phyloP scores from a whole-genome alignment of 2,797 vertebrate genomes.

The Enteromius unitaeniatus region DNA sequence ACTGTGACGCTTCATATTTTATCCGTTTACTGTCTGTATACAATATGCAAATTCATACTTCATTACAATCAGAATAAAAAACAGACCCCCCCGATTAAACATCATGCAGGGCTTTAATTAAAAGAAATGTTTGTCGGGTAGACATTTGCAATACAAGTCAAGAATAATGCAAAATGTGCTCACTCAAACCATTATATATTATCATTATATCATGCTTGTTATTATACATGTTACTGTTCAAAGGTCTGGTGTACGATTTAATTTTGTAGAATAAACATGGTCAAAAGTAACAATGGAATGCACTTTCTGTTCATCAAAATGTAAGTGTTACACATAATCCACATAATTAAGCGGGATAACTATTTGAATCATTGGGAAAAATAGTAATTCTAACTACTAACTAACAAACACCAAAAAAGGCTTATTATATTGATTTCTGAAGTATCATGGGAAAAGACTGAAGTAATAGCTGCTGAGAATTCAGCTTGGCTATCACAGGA shows the following conservation, averaged over 20 bases:
- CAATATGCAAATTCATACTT: conserved; percentile 73
- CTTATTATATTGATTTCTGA: neutral
- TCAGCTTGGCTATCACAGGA: neutral
- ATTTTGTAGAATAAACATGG: neutral
- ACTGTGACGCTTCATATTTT: conserved; percentile 73
- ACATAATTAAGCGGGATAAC: neutral
- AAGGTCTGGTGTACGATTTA: neutral
- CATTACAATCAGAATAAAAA: conserved; percentile 70
- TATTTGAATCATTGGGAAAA: neutral
- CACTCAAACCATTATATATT: neutral
- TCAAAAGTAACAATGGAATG: neutral
- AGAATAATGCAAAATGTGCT: conserved; percentile 49
- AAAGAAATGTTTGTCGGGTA: conserved; percentile 64
- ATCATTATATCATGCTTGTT: neutral
- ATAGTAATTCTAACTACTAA: neutral
- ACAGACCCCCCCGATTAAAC: conserved; percentile 64
- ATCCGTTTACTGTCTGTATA: conserved; percentile 71
- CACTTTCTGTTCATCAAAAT: neutral
- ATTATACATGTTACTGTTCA: neutral
- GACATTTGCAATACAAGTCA: conserved; percentile 24
- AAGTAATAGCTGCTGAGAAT: neutral
- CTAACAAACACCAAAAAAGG: neutral
- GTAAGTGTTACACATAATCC: neutral
- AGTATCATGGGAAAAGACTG: neutral
- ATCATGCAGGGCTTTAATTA: conserved; percentile 71